Conservation (phyloP, 2,113 vertebrate species). For the Myotis davidii region DNA sequence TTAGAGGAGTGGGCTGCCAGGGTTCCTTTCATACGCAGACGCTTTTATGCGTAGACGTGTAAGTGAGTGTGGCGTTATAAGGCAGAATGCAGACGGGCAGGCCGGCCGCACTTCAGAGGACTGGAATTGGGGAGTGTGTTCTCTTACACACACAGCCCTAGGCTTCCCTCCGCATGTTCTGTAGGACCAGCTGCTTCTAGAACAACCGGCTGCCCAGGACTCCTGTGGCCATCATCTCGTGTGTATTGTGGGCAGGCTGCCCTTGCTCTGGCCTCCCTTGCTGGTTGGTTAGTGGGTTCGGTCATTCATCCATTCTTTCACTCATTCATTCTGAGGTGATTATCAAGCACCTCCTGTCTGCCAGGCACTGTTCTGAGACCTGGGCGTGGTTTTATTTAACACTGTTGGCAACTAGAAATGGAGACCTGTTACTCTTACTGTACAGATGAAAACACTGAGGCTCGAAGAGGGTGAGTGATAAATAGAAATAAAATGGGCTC, state of each 20-base stretch:
- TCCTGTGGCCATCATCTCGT: neutral
- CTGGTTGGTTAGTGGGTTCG: neutral
- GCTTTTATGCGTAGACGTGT: fast-evolving
- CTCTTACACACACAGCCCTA: fast-evolving
- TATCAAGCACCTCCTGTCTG: neutral
- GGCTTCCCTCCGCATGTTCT: neutral
- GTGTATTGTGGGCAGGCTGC: neutral
- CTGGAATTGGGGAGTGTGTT: neutral
- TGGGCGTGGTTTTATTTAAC: neutral
- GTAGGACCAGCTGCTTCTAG: neutral
- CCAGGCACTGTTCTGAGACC: fast-evolving
- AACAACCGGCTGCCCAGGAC: neutral
- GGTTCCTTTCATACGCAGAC: neutral
- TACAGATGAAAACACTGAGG: neutral
- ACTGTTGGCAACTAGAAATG: neutral
- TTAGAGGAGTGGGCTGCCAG: neutral
- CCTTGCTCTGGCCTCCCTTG: neutral
- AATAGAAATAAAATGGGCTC: neutral
- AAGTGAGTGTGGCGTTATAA: neutral
- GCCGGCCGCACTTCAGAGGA: fast-evolving
- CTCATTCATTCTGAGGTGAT: neutral
- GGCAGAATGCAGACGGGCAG: neutral
- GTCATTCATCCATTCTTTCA: neutral
- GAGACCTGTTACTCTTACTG: too few species aligned
- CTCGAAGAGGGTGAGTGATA: neutral